Evolutionary conservation across 2,797 vertebrate genomes (phyloP).

Genomic region (Hydrocynus forskahlii): DNA sequence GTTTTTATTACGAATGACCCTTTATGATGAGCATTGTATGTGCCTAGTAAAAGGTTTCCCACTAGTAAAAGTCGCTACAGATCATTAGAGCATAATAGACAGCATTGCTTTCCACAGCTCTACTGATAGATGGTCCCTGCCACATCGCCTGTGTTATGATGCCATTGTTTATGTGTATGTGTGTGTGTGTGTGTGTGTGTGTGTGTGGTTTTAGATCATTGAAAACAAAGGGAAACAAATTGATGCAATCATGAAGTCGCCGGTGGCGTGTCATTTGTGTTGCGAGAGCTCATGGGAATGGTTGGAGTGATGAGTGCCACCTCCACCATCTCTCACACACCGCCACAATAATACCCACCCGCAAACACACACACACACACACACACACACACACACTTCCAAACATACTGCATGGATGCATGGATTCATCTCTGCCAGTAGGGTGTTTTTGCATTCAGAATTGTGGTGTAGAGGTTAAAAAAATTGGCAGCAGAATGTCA

Average conservation of each 20-base stretch:
- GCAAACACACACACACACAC: not conserved
- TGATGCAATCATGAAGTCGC: conserved; percentile 65
- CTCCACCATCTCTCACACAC: conserved; percentile 31
- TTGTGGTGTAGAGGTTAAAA: conserved; percentile 31
- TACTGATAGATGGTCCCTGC: conserved; percentile 52
- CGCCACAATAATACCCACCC: not conserved
- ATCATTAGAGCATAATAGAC: conserved; percentile 48
- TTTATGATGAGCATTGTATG: not conserved
- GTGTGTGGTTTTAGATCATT: not conserved
- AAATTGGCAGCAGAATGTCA: conserved; percentile 15
- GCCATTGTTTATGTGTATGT: conserved; percentile 20
- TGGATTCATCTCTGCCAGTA: conserved; percentile 54
- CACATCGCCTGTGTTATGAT: conserved; percentile 26
- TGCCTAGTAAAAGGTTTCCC: conserved; percentile 8
- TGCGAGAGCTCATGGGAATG: conserved; percentile 62
- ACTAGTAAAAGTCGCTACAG: conserved; percentile 10
- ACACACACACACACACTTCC: not conserved
- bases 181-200: conserved; percentile 48
- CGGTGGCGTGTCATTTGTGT: conserved; percentile 68
- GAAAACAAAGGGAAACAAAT: conserved; percentile 62
- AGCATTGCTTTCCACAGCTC: conserved; percentile 29
- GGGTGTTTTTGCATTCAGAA: conserved; percentile 26
- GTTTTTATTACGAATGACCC: no score
- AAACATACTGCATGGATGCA: conserved; percentile 4
- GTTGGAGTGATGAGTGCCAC: conserved; percentile 51